A percentile compares a stretch with the other conserved stretches of the same genome.
Evolutionary conservation across 23 tunicate species (phyloP).

Genomic region (Pegea sp.): DNA sequence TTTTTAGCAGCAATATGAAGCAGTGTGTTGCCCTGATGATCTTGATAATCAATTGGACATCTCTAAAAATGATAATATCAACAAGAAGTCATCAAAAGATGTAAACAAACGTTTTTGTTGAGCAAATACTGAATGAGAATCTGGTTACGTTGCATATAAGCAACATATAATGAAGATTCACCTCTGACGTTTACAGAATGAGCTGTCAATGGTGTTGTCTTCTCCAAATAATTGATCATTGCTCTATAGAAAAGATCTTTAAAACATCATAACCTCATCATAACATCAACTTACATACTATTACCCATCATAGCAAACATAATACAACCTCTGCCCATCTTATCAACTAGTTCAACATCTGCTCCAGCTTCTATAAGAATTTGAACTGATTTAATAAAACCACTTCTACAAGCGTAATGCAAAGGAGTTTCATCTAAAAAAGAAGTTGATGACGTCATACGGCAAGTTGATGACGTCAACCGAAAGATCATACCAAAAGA

Average conservation of each 20-base stretch:
- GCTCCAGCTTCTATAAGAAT: constrained; percentile 42
- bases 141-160: constrained; percentile 18
- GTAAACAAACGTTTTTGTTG: too few relatives aligned
- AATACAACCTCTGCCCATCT: constrained; percentile 46
- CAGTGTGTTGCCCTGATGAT: constrained; percentile 34
- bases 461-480: too few relatives aligned
- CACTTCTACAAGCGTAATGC: constrained; percentile 83
- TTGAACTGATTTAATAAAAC: constrained; percentile 30
- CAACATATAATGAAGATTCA: constrained; percentile 25
- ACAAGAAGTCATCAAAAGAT: too few relatives aligned
- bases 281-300: constrained; percentile 17
- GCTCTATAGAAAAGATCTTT: constrained; percentile 7
- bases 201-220: constrained; percentile 17
- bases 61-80: constrained; percentile 10
- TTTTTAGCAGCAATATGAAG: constrained; percentile 40
- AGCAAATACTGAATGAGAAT: constrained; percentile 16
- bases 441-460: not conserved
- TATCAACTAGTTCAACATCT: constrained; percentile 25
- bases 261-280: too few relatives aligned
- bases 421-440: constrained; percentile 56
- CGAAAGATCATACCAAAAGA: constrained; percentile 36
- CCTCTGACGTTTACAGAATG: constrained; percentile 20
- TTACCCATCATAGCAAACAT: constrained; percentile 66
- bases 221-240: constrained; percentile 40
- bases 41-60: constrained; percentile 7